A percentile compares a stretch with the other conserved stretches of the same genome.
Evolutionary conservation across 2,113 vertebrate species (phyloP).

Genomic region (Gopherus evgoodei): DNA sequence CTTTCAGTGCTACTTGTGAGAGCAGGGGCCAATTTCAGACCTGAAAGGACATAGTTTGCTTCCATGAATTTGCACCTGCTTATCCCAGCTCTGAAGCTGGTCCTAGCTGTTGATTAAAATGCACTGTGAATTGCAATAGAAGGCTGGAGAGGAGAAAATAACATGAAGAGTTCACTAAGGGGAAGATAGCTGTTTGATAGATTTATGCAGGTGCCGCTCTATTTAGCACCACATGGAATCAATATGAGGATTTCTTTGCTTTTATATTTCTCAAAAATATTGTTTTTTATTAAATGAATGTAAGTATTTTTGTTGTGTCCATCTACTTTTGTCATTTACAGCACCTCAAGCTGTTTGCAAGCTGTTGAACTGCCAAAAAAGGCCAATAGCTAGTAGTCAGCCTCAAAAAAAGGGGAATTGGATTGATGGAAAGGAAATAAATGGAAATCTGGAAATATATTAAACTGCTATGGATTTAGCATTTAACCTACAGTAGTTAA

Average conservation of each 20-base stretch:
- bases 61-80: neutral
- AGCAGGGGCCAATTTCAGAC: neutral
- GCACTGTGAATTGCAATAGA: neutral
- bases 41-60: rapidly evolving
- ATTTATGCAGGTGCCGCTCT: neutral
- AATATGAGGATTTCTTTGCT: neutral
- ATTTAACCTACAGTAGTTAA: neutral
- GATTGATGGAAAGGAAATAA: neutral
- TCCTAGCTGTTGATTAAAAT: neutral
- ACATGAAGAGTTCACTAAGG: neutral
- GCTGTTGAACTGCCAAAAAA: neutral
- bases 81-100: neutral
- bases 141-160: neutral
- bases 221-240: neutral
- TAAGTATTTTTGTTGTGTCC: neutral
- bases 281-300: neutral
- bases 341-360: neutral
- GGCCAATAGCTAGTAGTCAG: neutral
- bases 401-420: neutral
- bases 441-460: neutral
- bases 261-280: neutral
- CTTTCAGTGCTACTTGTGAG: neutral
- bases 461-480: neutral
- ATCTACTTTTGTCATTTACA: neutral
- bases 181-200: neutral